Percentiles rank a stretch among this genome's conserved stretches.
Conservation (phyloP, 2,888 invertebrate genomes). For the Cerastis leucographa region DNA sequence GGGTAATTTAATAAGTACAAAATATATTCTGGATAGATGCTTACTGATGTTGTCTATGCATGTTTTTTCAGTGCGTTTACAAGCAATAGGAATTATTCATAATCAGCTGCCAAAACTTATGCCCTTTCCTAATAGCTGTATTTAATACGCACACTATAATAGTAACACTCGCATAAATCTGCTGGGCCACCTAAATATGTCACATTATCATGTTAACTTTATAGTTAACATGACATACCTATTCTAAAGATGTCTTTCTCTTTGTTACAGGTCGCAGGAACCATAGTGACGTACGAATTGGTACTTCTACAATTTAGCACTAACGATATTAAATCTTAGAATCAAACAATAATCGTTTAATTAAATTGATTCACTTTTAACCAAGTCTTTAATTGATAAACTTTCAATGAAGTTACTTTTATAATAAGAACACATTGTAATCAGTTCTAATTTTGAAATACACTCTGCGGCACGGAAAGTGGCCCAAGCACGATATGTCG, state of each 20-base stretch:
- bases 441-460: conserved; percentile 21
- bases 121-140: background rate
- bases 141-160: background rate
- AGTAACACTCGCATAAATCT: background rate
- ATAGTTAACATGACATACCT: background rate
- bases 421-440: conserved; percentile 12
- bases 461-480: too few relatives aligned
- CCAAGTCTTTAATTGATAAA: conserved; percentile 4
- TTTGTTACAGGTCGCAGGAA: conserved; percentile 78
- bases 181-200: background rate
- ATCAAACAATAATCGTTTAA: background rate
- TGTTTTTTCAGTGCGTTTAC: background rate
- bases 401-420: conserved; percentile 1
- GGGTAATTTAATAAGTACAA: background rate
- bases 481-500: too few relatives aligned
- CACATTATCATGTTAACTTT: background rate
- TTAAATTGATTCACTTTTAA: conserved; percentile 15
- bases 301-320: conserved; percentile 79
- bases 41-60: background rate
- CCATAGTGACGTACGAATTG: conserved; percentile 82
- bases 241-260: background rate
- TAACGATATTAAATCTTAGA: conserved; percentile 34
- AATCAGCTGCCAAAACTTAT: background rate
- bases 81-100: background rate
- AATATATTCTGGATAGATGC: background rate